Evolutionary conservation across 2,797 vertebrate species (phyloP).

Genomic region (Pyrocephalus nanus): DNA sequence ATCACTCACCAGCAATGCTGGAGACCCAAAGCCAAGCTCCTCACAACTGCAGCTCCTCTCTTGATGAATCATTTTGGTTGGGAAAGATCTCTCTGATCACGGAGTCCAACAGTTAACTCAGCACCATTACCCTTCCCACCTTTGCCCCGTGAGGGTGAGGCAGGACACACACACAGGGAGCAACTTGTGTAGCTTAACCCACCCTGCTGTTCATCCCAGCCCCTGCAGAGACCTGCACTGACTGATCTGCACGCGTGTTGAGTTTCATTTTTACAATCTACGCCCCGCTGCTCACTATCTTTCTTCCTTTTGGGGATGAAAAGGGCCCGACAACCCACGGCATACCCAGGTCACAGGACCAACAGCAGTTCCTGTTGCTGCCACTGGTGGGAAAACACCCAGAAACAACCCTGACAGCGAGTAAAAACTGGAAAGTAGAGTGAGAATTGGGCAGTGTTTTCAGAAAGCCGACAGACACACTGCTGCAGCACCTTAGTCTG

Average conservation of each 20-base stretch:
- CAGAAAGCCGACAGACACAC: background rate
- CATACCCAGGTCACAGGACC: background rate
- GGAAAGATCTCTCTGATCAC: background rate
- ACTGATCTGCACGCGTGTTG: fast-evolving
- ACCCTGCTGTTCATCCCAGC: background rate
- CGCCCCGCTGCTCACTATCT: background rate
- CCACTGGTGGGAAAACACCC: background rate
- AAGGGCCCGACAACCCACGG: fast-evolving
- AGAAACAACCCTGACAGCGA: background rate
- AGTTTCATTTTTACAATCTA: background rate
- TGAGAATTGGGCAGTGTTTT: fast-evolving
- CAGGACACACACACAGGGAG: background rate
- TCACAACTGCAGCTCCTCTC: background rate
- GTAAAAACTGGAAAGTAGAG: background rate
- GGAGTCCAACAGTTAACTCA: background rate
- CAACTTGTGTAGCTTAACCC: background rate
- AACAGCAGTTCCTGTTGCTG: background rate
- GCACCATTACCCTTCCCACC: background rate
- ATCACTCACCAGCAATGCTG: fast-evolving
- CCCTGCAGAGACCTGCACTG: background rate
- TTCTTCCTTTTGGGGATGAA: background rate
- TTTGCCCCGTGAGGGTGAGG: background rate
- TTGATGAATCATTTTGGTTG: background rate
- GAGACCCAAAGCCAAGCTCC: background rate
- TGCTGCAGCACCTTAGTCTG: background rate